Evolutionary conservation across 2,113 vertebrate species (phyloP), one percentile per base, ranked within the genome.

Genomic region (Petroica traversi): DNA sequence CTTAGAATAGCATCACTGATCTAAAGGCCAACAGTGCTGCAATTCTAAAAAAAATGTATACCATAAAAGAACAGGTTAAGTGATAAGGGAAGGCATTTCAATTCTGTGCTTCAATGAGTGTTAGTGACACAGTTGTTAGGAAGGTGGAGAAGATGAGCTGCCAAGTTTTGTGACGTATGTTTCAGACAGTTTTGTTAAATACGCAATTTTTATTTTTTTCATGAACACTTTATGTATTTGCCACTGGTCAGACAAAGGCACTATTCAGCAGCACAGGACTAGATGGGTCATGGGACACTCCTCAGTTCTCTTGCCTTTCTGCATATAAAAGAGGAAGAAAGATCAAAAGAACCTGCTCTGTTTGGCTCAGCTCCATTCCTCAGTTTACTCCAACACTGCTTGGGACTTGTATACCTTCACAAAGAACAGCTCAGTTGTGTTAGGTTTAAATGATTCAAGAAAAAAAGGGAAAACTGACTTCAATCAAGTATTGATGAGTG

Each of bases 61-160:
- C 48, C 66, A 71, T 57, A 69, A 94, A 96, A 88, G 85, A 96
- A 92, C 76, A 92, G 84, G 86, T 96, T 95, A 96, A 95, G 75
- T 45, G 88, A 74, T 96, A 96, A 94, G 74, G 89, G 67, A 95
- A 83, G 40, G 57, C 72, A 94, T 68, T 95, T 97, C 83, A 92
- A 55, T 81, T 87, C 90, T 85, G 55, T 55, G 88, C 95, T 91
- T 85, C 92, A 95, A 87, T 87, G 83, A 94, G 33, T 90, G 79
- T 89, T 86, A 95, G 85, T 51, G 89, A 96, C 89, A 96, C 63
- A 68, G 84, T 62, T 16, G 29, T 89, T 76, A 85, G 86, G 67
- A 85, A 75, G 45, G 77, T 55, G 34, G 55, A 82, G 67, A 92
- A 89, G 89, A 95, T 82, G 77, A 89, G 74, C 69, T 95, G 93